A percentile compares a stretch with the other conserved stretches of the same genome.
phyloP scores from a whole-genome alignment of 64 coral and sea anemone genomes.

The Porites australiensis region DNA sequence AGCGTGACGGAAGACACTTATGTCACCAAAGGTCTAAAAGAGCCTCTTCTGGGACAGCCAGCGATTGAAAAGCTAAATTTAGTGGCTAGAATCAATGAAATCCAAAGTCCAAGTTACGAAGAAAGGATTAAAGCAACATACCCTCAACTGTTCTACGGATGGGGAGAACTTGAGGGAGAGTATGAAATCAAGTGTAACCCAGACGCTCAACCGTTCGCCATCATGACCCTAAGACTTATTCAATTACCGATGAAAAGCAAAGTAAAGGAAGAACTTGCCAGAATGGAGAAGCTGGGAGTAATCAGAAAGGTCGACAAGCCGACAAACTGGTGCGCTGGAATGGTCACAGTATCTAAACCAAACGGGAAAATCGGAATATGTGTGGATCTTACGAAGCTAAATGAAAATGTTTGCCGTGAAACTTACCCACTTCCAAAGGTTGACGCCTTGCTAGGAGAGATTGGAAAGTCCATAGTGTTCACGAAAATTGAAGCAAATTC shows the following conservation, averaged over 20 bases:
- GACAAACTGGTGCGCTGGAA: no score
- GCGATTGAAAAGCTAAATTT: no score
- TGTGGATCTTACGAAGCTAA: not conserved
- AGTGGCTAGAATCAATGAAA: no score
- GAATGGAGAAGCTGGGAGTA: not conserved
- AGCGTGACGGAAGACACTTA: not conserved
- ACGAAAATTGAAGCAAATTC: not conserved
- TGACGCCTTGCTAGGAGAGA: no score
- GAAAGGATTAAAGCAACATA: not conserved
- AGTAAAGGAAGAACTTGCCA: slow-evolving; percentile 46
- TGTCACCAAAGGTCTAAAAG: not conserved
- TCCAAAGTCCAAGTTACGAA: not conserved
- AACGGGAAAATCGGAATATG: no score
- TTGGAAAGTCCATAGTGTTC: not conserved
- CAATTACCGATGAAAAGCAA: slow-evolving; percentile 30
- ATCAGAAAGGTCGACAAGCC: no score
- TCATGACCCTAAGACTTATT: not conserved
- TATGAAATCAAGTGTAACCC: slow-evolving; percentile 49
- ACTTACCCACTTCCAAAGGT: not conserved
- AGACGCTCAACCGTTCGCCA: slow-evolving; percentile 33
- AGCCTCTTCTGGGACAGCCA: no score
- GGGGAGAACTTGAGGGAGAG: not conserved
- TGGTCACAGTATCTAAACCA: no score
- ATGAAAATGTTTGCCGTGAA: not conserved
- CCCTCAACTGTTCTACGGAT: slow-evolving; percentile 6